Evolutionary conservation across 1,140 invertebrate species (phyloP).

Genomic region (Drosophila nigromelanica): DNA sequence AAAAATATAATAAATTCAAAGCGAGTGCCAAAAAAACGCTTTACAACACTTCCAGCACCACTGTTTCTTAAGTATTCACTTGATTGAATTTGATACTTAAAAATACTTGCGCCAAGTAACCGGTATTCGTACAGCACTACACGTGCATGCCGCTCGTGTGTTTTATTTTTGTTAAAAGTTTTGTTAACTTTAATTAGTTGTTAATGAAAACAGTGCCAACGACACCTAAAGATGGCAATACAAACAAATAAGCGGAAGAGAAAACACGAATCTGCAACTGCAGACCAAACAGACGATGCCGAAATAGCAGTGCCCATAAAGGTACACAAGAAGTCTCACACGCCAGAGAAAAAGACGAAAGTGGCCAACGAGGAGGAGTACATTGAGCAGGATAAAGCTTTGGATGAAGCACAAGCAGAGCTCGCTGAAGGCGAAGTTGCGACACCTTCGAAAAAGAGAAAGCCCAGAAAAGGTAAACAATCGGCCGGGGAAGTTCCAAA

Average conservation of each 20-base stretch:
- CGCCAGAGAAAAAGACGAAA: constrained; percentile 61
- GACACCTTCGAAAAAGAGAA: constrained; percentile 16
- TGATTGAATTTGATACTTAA: constrained; percentile 7
- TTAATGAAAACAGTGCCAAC: constrained; percentile 16
- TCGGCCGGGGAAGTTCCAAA: neutral
- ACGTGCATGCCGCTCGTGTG: constrained; percentile 51
- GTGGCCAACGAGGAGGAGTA: constrained; percentile 3
- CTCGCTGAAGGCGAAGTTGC: constrained; percentile 10
- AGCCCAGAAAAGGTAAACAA: constrained; percentile 10
- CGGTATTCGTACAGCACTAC: constrained; percentile 29
- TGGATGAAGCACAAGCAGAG: neutral
- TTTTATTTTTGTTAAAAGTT: constrained; percentile 11
- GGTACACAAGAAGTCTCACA: constrained; percentile 58
- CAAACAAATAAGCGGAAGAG: constrained; percentile 74
- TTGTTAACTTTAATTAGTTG: constrained; percentile 10
- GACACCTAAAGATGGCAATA: constrained; percentile 64
- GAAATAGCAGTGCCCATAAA: constrained; percentile 71
- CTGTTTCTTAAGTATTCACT: constrained; percentile 3
- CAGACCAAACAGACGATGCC: constrained; percentile 52
- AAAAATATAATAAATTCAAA: too few species aligned
- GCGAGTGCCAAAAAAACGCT: neutral
- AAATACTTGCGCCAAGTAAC: constrained; percentile 27
- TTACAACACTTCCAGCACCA: neutral
- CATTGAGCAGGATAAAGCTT: neutral
- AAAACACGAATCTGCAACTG: constrained; percentile 47